phyloP scores from a whole-genome alignment of 2,797 vertebrate genomes.

The Distichodus sexfasciatus region DNA sequence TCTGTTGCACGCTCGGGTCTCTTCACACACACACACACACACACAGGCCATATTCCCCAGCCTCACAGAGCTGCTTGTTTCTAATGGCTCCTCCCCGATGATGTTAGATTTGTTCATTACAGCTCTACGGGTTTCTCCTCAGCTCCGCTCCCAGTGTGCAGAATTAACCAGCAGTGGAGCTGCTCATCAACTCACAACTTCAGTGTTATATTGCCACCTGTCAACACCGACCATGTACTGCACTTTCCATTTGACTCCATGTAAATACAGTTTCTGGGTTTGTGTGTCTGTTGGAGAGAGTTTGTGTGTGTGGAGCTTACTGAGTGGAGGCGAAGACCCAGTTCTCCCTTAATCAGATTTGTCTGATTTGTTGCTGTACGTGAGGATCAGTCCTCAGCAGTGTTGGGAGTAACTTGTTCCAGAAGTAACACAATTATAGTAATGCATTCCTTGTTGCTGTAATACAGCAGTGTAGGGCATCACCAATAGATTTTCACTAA shows the following conservation, averaged over 20 bases:
- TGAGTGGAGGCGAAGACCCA: neutral
- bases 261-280: too few relatives aligned
- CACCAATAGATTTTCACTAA: too few relatives aligned
- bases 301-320: neutral
- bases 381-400: too few relatives aligned
- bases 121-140: neutral
- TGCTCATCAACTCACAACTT: neutral
- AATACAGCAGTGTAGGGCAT: too few relatives aligned
- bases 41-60: neutral
- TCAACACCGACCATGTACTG: neutral
- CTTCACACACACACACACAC: neutral
- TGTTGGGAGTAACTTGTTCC: too few relatives aligned
- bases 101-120: neutral
- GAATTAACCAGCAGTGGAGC: neutral
- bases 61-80: neutral
- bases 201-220: conserved; percentile 33
- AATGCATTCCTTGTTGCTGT: neutral
- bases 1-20: neutral
- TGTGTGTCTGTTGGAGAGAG: neutral
- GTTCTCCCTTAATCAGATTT: too few relatives aligned
- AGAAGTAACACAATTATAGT: too few relatives aligned
- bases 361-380: too few relatives aligned
- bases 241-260: too few relatives aligned
- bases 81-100: neutral
- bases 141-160: neutral